Evolutionary conservation across 2,113 vertebrate species (phyloP).

Genomic region (Labeo rohita): DNA sequence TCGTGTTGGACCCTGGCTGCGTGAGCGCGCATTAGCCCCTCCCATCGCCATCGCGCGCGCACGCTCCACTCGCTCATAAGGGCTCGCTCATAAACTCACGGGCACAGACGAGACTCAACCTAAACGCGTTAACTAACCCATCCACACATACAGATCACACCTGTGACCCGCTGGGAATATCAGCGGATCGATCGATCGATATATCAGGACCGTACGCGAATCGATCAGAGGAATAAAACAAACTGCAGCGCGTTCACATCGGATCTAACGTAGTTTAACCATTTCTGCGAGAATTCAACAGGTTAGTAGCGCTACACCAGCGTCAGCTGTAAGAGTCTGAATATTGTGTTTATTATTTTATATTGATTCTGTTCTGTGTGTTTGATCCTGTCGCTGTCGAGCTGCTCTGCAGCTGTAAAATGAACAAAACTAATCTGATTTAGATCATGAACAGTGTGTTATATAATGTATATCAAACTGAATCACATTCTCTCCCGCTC

Average conservation of each 20-base stretch:
- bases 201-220: background rate
- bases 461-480: background rate
- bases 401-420: too few species aligned
- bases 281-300: slow-evolving; percentile 28
- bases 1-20: background rate
- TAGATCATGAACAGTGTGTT: background rate
- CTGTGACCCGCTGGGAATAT: background rate
- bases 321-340: background rate
- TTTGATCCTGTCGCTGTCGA: background rate
- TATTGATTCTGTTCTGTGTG: background rate
- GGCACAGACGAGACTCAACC: background rate
- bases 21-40: background rate
- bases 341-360: background rate
- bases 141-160: background rate
- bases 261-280: background rate
- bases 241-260: background rate
- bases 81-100: background rate
- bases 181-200: background rate
- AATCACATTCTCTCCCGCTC: background rate
- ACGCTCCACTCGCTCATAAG: background rate
- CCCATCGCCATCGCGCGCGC: background rate
- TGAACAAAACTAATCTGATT: background rate
- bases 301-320: background rate
- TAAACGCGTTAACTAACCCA: background rate
- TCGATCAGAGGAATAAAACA: background rate